A percentile compares a stretch with the other conserved stretches of the same genome.
These are phyloP conservation scores for Corythornis vintsioides DNA, from an alignment of 2,113 vertebrate genomes.

Conservation along the genomic window DNA sequence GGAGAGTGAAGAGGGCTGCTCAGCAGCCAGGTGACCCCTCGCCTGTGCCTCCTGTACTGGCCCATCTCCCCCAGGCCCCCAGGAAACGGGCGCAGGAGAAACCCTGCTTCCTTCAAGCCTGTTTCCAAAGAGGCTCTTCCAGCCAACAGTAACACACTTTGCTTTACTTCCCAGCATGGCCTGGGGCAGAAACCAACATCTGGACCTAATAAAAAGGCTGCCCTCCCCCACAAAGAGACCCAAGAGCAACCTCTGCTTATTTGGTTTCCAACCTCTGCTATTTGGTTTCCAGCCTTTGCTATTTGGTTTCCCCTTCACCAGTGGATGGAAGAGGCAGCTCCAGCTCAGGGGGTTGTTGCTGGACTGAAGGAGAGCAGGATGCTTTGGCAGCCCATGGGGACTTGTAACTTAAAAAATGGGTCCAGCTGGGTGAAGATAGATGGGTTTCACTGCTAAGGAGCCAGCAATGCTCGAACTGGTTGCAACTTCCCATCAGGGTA, in stretches of 20 bases:
- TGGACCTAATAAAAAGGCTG: conserved; percentile 47
- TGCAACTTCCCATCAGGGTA: not conserved
- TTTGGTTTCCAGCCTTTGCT: not conserved
- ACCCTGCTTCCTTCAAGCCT: not conserved
- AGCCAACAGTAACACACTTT: conserved; percentile 50
- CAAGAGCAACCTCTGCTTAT: conserved; percentile 8
- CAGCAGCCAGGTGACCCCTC: not conserved
- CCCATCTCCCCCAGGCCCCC: not conserved
- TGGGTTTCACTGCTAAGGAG: not conserved
- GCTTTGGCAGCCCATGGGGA: not conserved
- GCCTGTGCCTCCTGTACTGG: not conserved
- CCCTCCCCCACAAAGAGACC: conserved; percentile 15
- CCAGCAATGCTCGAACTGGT: not conserved
- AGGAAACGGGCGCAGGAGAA: not conserved
- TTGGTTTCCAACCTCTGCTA: not conserved
- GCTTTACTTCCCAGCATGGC: conserved; percentile 47
- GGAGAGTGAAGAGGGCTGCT: not conserved
- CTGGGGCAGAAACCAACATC: conserved; percentile 33
- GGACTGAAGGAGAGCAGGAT: not conserved
- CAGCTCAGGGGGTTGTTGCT: not conserved
- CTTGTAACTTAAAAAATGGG: not conserved
- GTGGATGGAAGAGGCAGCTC: not conserved
- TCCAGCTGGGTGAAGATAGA: not conserved
- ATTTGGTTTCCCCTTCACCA: not conserved
- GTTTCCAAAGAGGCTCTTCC: not conserved